Evolutionary conservation across 2,113 vertebrate genomes (phyloP).

Genomic region (Epinephelus cyanopodus): DNA sequence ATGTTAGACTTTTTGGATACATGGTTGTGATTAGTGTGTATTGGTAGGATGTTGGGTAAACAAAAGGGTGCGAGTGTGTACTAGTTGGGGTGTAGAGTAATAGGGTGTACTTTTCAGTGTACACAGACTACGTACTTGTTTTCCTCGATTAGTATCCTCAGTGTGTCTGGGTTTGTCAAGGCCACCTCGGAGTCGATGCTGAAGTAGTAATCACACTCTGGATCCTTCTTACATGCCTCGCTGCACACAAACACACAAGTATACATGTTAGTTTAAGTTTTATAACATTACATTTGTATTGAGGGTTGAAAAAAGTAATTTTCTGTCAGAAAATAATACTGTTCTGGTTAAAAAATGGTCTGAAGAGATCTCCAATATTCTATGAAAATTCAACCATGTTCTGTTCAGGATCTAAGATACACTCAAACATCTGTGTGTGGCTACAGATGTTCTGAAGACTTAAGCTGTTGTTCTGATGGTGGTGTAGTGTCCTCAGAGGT

Average conservation of each 20-base stretch:
- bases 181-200: slow-evolving; percentile 77
- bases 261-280: background rate
- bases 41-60: background rate
- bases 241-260: slow-evolving; percentile 39
- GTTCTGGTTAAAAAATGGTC: no score
- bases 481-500: no score
- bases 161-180: slow-evolving; percentile 61
- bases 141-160: slow-evolving; percentile 73
- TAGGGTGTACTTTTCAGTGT: background rate
- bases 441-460: no score
- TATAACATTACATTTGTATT: no score
- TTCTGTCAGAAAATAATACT: no score
- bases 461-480: no score
- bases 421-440: no score
- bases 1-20: no score
- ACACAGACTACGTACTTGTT: slow-evolving; percentile 63
- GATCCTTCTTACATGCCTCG: slow-evolving; percentile 63
- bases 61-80: background rate
- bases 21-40: background rate
- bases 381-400: no score
- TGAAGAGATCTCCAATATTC: no score
- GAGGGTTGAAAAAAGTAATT: no score
- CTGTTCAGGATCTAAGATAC: no score
- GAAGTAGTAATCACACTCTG: slow-evolving; percentile 75
- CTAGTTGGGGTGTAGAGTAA: background rate